Base-by-base conservation (phyloP, 64 coral and sea anemone species). In the Dendrophyllia cribrosa region DNA sequence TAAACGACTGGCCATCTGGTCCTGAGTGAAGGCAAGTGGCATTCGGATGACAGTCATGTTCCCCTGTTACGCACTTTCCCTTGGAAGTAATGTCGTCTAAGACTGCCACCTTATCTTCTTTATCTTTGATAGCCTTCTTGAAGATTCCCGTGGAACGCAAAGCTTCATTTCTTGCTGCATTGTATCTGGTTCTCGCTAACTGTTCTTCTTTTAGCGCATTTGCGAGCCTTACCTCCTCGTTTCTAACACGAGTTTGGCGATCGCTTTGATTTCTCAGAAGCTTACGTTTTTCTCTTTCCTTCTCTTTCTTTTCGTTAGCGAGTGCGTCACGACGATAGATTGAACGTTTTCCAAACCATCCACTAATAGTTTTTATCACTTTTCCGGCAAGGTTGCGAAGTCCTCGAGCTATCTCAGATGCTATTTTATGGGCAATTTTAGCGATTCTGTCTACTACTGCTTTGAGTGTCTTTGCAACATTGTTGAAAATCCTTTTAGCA, bases 31-130 rank as follows among this genome's bases (percentile, higher is more conserved):
- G 49, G 15, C 93, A 94, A 1, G 86, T 94, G 11, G 93, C 93
- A 50, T 94, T 84, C 0, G 93, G 86, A 51, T 94, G 93, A 89
- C 93, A 94, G 51, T 85, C 77, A 49, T 94, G 89, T 69, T 94
- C 93, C 2, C 93, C 87, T 9, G 78, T 94, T 19, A 83, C 59
- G 59, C 93, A 94, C 10, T 74, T 89, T 58, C 93, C 93, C 64
- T 76, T 83, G 22, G 56, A 86, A 24, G 26, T 46, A 43, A 94
- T 89, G 13, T 94, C 70, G 23, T 89, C 79, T 10, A 83, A 25
- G 9, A 25, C 11, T 63, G 77, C 79, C 56, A 56, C 9, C 15
- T 83, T 89, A 16, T 71, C 75, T 61, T 74, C 58, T 58, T 85
- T 88, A 7, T 94, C 61, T 43, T 90, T 63, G 17, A 76, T 73